Evolutionary conservation across 2,113 vertebrate genomes (phyloP).

Genomic region (Neolamprologus toae): DNA sequence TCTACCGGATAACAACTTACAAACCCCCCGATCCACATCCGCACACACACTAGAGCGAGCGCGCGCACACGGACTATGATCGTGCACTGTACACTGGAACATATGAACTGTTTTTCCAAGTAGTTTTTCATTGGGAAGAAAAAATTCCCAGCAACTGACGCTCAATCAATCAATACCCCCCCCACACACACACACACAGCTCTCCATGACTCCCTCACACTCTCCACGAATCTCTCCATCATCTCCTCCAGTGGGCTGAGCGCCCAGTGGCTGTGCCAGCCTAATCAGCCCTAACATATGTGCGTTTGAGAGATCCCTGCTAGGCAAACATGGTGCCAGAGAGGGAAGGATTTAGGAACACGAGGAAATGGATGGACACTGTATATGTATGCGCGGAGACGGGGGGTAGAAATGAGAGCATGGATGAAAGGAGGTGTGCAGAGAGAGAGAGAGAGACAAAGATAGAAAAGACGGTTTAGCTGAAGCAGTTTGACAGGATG

Average conservation of each 20-base stretch:
- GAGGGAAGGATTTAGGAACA: background rate
- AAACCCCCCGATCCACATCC: conserved; percentile 25
- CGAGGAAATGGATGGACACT: background rate
- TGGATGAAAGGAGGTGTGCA: background rate
- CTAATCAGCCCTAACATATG: conserved; percentile 48
- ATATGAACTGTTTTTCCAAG: background rate
- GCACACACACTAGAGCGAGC: background rate
- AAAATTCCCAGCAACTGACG: background rate
- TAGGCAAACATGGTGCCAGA: background rate
- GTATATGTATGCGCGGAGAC: background rate
- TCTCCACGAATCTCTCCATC: background rate
- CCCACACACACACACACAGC: background rate
- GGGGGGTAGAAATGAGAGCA: conserved; percentile 14
- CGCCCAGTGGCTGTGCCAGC: conserved; percentile 26
- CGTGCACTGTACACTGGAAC: background rate
- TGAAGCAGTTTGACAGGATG: background rate
- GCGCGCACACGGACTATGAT: background rate
- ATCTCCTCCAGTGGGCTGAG: background rate
- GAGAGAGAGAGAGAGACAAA: background rate
- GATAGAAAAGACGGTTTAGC: background rate
- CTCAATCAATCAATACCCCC: background rate
- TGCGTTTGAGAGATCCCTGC: background rate
- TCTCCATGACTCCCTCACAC: background rate
- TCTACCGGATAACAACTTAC: conserved; percentile 20
- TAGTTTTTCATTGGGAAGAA: background rate